phyloP scores from a whole-genome alignment of 2,797 vertebrate species.

The Siniperca obscura region DNA sequence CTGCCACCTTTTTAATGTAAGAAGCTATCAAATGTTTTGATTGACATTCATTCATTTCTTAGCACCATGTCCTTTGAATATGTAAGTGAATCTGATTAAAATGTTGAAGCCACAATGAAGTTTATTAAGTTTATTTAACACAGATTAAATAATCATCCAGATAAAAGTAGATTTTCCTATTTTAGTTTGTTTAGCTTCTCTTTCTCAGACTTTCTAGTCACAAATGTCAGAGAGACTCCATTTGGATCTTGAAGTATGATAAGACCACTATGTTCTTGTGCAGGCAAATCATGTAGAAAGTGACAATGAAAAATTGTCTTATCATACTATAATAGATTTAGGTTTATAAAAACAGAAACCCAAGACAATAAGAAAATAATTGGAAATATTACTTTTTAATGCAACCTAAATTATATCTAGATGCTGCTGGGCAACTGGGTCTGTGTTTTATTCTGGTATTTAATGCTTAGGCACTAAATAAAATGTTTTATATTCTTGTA shows the following conservation, averaged over 20 bases:
- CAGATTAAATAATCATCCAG: not conserved
- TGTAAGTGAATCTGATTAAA: not conserved
- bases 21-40: not conserved
- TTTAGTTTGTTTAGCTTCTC: not conserved
- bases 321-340: not conserved
- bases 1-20: not conserved
- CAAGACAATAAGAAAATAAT: not conserved
- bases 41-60: not conserved
- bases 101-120: not conserved
- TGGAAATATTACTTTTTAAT: slow-evolving; percentile 7
- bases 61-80: not conserved
- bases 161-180: not conserved
- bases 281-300: not conserved
- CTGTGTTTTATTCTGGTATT: slow-evolving; percentile 49
- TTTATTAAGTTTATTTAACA: too few relatives aligned
- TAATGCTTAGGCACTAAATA: slow-evolving; percentile 51
- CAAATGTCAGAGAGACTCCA: not conserved
- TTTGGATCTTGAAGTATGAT: not conserved
- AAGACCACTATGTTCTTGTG: not conserved
- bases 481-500: slow-evolving; percentile 62
- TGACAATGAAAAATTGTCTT: rapidly evolving
- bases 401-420: slow-evolving; percentile 2
- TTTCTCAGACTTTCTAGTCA: not conserved
- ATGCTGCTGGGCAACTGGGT: slow-evolving; percentile 16
- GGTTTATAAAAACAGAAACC: not conserved